Percentiles rank a stretch among this genome's conserved stretches.
phyloP scores from a whole-genome alignment of 1,140 invertebrate genomes.

The Calosoma granatense region DNA sequence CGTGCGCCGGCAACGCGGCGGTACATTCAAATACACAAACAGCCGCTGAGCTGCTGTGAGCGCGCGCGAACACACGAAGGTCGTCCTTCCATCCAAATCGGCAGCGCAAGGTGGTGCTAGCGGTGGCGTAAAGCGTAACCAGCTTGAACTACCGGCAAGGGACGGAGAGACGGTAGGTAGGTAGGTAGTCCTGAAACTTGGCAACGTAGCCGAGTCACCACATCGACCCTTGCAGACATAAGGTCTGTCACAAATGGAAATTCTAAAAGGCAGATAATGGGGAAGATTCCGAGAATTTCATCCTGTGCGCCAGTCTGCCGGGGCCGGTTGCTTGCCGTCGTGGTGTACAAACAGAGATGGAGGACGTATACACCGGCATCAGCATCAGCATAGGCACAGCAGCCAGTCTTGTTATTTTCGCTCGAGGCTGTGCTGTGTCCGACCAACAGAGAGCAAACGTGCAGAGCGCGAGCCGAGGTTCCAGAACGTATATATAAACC shows the following conservation, averaged over 20 bases:
- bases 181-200: not conserved
- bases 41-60: too few species aligned
- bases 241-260: constrained; percentile 7
- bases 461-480: not conserved
- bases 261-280: constrained; percentile 6
- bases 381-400: too few species aligned
- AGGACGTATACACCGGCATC: too few species aligned
- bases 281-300: constrained; percentile 6
- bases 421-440: too few species aligned
- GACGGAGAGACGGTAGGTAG: not conserved
- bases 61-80: too few species aligned
- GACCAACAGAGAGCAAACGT: not conserved
- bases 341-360: not conserved
- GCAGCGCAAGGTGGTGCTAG: too few species aligned
- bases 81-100: too few species aligned
- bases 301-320: not conserved
- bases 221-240: constrained; percentile 6
- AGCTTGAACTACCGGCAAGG: too few species aligned
- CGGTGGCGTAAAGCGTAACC: too few species aligned
- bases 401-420: too few species aligned
- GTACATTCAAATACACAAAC: too few species aligned
- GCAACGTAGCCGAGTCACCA: not conserved
- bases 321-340: not conserved
- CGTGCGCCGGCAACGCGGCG: too few species aligned
- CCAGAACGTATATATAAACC: not conserved